phyloP scores from a whole-genome alignment of 2,797 vertebrate genomes.

The Pteropus rufus region DNA sequence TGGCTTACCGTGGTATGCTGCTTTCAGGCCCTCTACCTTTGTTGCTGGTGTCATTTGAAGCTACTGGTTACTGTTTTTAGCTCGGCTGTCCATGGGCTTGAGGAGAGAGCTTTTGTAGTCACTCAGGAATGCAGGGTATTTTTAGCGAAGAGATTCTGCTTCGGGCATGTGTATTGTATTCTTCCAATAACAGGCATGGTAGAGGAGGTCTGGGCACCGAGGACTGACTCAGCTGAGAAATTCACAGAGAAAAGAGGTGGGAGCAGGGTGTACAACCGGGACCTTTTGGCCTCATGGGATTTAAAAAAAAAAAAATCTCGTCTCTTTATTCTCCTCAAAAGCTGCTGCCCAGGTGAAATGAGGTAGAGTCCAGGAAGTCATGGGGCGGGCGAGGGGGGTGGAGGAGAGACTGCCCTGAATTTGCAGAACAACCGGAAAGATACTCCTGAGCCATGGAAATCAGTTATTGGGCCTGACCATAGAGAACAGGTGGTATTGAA shows the following conservation, averaged over 20 bases:
- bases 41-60: conserved; percentile 77
- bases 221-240: conserved; percentile 71
- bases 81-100: conserved; percentile 75
- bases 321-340: not conserved
- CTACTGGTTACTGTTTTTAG: conserved; percentile 82
- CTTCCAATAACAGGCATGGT: conserved; percentile 65
- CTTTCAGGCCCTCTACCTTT: conserved; percentile 79
- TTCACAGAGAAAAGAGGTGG: conserved; percentile 62
- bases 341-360: not conserved
- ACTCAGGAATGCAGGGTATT: conserved; percentile 80
- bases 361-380: not conserved
- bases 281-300: not conserved
- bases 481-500: not conserved
- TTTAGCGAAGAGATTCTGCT: conserved; percentile 78
- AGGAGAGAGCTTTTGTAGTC: conserved; percentile 77
- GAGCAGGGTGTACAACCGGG: conserved; percentile 34
- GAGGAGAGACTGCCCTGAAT: not conserved
- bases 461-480: not conserved
- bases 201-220: conserved; percentile 57
- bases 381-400: not conserved
- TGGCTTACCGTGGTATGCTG: conserved; percentile 80
- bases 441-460: not conserved
- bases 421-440: not conserved
- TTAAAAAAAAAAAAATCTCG: not conserved
- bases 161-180: conserved; percentile 57